Percentiles rank a stretch among this genome's conserved stretches.
Conservation (phyloP, 2,888 invertebrate species). For the Empis stercorea region DNA sequence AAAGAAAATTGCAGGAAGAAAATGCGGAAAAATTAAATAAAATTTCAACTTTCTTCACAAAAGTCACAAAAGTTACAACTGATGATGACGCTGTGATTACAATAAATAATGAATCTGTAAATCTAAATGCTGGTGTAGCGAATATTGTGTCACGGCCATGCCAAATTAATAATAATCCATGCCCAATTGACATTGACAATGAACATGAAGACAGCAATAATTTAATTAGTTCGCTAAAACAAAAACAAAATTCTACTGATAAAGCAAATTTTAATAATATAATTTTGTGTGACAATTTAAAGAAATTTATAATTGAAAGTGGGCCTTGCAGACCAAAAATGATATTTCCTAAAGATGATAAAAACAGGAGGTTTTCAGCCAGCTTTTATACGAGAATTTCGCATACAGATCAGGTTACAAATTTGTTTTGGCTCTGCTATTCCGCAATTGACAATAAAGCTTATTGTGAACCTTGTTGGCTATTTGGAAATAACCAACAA, state of each 20-base stretch:
- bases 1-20: constrained; percentile 1
- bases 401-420: constrained; percentile 1
- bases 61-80: constrained; percentile 1
- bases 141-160: neutral
- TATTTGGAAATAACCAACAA: constrained; percentile 2
- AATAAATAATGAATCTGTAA: neutral
- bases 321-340: constrained; percentile 2
- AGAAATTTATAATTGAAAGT: neutral
- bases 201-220: neutral
- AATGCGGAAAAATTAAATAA: neutral
- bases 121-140: neutral
- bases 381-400: constrained; percentile 2
- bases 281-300: neutral
- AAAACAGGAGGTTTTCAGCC: neutral
- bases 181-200: neutral
- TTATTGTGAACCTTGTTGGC: constrained; percentile 3
- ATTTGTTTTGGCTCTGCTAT: constrained; percentile 3
- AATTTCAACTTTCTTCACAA: constrained; percentile 1
- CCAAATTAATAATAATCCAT: too few relatives aligned
- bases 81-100: neutral
- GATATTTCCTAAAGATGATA: constrained; percentile 1
- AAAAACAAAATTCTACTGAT: neutral
- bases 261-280: neutral
- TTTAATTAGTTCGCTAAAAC: neutral
- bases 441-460: constrained; percentile 1